Evolutionary conservation across 2,888 invertebrate species (phyloP).

Genomic region (Caenorhabditis sulstoni): DNA sequence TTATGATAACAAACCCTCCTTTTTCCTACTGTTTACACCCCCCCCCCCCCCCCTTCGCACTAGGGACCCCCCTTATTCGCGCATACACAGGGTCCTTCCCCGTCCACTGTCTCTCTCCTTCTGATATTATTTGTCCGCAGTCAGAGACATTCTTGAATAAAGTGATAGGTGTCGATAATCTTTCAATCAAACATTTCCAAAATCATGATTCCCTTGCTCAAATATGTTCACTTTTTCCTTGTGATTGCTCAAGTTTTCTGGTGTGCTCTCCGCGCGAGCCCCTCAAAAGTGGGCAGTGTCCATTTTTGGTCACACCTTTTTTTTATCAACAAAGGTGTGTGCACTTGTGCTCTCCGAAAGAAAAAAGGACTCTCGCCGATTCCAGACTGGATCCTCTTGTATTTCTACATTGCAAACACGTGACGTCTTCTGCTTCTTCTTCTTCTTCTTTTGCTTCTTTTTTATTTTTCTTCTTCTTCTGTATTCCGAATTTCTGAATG

Average conservation of each 20-base stretch:
- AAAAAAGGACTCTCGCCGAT: background rate
- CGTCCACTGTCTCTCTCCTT: too few species aligned
- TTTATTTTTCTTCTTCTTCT: too few species aligned
- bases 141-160: constrained; percentile 1
- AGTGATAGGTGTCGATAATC: constrained; percentile 24
- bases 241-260: constrained; percentile 50
- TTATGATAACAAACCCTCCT: constrained; percentile 26
- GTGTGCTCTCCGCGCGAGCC: background rate
- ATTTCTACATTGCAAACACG: background rate
- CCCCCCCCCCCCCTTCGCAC: background rate
- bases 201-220: constrained; percentile 8
- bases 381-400: too few species aligned
- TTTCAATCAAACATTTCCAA: constrained; percentile 27
- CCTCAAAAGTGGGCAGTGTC: constrained; percentile 10
- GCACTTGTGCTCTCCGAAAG: background rate
- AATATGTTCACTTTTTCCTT: background rate
- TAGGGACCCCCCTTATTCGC: background rate
- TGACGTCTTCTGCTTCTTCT: constrained; percentile 25
- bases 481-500: constrained; percentile 1
- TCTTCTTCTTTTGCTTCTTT: constrained; percentile 2
- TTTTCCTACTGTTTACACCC: constrained; percentile 19
- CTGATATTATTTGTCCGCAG: constrained; percentile 14
- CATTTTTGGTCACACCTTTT: constrained; percentile 40
- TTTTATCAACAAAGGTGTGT: constrained; percentile 32
- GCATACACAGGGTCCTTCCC: background rate